Percentiles rank a stretch among this genome's conserved stretches.
Evolutionary conservation across 1,140 invertebrate genomes (phyloP).

Genomic region (Pantala flavescens): DNA sequence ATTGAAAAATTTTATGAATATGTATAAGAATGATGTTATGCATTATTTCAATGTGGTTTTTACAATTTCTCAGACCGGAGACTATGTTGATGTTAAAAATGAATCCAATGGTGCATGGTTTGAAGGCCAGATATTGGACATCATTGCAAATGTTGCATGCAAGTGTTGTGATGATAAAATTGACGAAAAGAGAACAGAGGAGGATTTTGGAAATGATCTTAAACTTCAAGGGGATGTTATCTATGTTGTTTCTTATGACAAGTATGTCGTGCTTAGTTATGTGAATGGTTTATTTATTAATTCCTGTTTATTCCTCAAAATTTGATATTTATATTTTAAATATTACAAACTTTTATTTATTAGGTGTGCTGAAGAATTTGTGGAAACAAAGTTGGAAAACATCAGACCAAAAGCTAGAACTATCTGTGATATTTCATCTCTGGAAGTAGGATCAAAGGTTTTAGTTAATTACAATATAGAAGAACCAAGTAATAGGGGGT

Average conservation of each 20-base stretch:
- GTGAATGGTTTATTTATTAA: no score
- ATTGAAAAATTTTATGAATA: no score
- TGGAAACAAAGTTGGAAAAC: slow-evolving; percentile 37
- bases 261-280: slow-evolving; percentile 15
- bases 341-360: neutral
- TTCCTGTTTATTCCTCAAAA: slow-evolving; percentile 27
- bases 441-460: slow-evolving; percentile 50
- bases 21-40: no score
- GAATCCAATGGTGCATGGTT: slow-evolving; percentile 48
- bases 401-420: slow-evolving; percentile 56
- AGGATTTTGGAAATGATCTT: slow-evolving; percentile 40
- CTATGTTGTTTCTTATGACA: slow-evolving; percentile 31
- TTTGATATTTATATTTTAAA: no score
- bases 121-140: slow-evolving; percentile 45
- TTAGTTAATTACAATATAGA: slow-evolving; percentile 72
- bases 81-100: slow-evolving; percentile 57
- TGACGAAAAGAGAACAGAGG: slow-evolving; percentile 25
- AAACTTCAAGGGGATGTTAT: slow-evolving; percentile 30
- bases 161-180: neutral
- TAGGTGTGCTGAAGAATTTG: slow-evolving; percentile 39
- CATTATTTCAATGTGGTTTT: neutral
- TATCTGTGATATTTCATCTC: slow-evolving; percentile 41
- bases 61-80: slow-evolving; percentile 41
- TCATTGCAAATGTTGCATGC: slow-evolving; percentile 22
- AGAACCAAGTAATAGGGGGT: slow-evolving; percentile 52